phyloP scores from a whole-genome alignment of 2,113 vertebrate species.

The Chlorodrepanis virens region DNA sequence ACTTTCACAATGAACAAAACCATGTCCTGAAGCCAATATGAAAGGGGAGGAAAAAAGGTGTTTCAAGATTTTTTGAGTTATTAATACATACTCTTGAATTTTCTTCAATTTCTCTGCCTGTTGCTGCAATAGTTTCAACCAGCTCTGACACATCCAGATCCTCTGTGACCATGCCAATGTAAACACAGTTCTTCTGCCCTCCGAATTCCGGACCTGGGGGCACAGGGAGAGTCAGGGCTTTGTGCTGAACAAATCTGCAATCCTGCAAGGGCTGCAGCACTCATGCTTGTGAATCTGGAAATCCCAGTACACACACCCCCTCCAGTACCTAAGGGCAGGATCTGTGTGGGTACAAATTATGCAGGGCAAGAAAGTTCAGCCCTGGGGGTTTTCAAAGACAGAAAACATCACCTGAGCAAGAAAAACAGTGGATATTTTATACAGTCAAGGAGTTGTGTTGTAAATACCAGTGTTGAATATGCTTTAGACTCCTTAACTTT shows the following conservation, averaged over 20 bases:
- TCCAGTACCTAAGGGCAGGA: background rate
- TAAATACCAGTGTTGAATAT: background rate
- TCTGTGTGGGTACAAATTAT: background rate
- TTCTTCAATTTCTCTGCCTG: constrained; percentile 92
- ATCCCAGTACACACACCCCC: background rate
- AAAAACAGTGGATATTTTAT: background rate
- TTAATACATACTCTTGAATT: constrained; percentile 85
- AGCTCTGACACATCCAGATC: constrained; percentile 86
- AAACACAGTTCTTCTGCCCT: constrained; percentile 84
- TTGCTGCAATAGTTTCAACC: constrained; percentile 84
- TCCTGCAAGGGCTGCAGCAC: background rate
- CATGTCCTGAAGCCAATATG: background rate
- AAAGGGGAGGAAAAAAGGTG: background rate
- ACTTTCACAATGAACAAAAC: constrained; percentile 19
- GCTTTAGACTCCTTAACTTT: background rate
- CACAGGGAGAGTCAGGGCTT: background rate
- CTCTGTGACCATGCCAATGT: constrained; percentile 88
- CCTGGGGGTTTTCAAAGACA: background rate
- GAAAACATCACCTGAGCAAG: background rate
- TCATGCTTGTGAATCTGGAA: background rate
- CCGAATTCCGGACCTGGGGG: constrained; percentile 83
- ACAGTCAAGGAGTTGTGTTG: background rate
- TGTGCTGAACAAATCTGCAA: background rate
- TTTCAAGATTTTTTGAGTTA: background rate
- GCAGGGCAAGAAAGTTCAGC: background rate